These are phyloP conservation scores for Hippocampus guttulatus DNA, from an alignment of 2,113 vertebrate species.

Conservation along the genomic window DNA sequence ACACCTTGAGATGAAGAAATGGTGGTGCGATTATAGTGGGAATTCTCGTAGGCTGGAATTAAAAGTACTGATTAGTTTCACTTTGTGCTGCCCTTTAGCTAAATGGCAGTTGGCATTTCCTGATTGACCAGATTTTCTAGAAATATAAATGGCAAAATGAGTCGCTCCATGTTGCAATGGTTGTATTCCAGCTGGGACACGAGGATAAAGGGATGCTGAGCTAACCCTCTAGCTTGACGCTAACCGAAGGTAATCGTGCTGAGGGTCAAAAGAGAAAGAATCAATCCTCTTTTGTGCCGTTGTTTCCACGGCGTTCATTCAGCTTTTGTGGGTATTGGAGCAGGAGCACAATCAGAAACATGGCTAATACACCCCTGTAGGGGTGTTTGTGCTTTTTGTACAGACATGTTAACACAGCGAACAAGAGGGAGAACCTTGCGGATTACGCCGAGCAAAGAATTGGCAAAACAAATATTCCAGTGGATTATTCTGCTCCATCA, in stretches of 20 bases:
- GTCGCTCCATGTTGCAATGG: neutral
- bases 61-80: neutral
- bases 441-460: constrained; percentile 21
- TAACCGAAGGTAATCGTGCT: constrained; percentile 14
- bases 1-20: neutral
- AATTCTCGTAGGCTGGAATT: neutral
- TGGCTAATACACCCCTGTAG: constrained; percentile 49
- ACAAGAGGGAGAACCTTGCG: constrained; percentile 29
- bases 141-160: neutral
- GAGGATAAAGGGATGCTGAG: neutral
- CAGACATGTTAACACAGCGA: constrained; percentile 50
- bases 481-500: neutral
- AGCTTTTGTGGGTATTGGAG: constrained; percentile 33
- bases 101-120: neutral
- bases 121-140: neutral
- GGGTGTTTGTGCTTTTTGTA: constrained; percentile 37
- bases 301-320: constrained; percentile 31
- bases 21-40: neutral
- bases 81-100: neutral
- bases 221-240: constrained; percentile 14
- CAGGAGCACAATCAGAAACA: constrained; percentile 46
- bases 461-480: neutral
- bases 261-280: constrained; percentile 31
- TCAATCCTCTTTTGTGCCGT: constrained; percentile 27
- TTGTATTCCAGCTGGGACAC: neutral